Base-by-base conservation (phyloP, 2,113 vertebrate genomes). In the Melanerpes aurifrons region DNA sequence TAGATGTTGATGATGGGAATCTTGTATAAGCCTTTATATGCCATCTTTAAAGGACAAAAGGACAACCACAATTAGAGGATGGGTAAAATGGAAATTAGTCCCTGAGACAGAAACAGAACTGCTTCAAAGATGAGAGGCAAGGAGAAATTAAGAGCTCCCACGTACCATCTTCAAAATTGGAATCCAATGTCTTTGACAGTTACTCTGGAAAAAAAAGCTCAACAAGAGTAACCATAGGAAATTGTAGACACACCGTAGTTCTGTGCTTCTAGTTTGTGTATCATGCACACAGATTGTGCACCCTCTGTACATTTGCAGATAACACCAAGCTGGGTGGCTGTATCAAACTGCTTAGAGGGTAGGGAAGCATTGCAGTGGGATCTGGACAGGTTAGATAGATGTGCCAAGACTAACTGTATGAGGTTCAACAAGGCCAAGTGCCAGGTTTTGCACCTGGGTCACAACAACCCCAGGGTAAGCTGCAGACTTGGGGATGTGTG, bases 61-160 rank as follows among this genome's bases (percentile, higher is more conserved):
- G 86, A 89, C 85, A 53, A 94, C 91, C 61, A 37, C 92, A 89
- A 87, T 95, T 89, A 82, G 87, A 82, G 50, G 53, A 95, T 68
- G 89, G 92, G 91, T 95, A 85, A 95, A 94, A 92, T 96, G 86
- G 89, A 91, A 94, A 94, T 96, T 70, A 87, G 64, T 58, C 82
- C 71, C 47, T 24, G 72, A 85, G 81, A 80, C 87, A 93, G 81
- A 79, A 89, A 82, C 1, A 1, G 82, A 76, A 80, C 91, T 91
- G 64, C 87, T 85, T 93, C 43, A 82, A 90, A 94, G 92, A 91
- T 76, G 88, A 92, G 89, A 93, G 43, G 56, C 68, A 67, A 9
- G 78, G 47, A 80, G 85, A 94, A 92, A 91, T 92, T 82, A 85
- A 91, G 78, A 87, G 35, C 21, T 79, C 59, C 43, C 59, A 93